Base-by-base conservation (phyloP, 2,113 vertebrate species). In the Anser brachyrhynchus region DNA sequence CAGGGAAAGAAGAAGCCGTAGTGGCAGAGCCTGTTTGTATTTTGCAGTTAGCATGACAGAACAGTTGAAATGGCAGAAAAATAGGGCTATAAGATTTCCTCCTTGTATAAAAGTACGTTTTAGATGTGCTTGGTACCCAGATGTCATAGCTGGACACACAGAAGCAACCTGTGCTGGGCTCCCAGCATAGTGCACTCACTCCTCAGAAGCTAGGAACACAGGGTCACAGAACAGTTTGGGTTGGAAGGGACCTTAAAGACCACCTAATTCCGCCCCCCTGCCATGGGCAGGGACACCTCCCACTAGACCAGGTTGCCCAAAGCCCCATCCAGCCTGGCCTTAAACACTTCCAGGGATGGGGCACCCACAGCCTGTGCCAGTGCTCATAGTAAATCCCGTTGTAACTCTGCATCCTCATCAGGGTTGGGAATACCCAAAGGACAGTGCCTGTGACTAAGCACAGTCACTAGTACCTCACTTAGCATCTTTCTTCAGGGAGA, bases 111-210 rank as follows among this genome's bases (percentile, higher is more conserved):
- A 72, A 88, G 9, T 6, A 49, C 6, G 35, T 61, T 80, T 69
- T 73, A 39, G 33, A 67, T 6, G 20, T 6, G 33, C 20, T 39
- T 49, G 35, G 67, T 44, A 49, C 72, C 35, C 41, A 58, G 4
- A n/a, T 66, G 26, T 43, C 79, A 55, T 62, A 65, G 39, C 11
- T 87, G 71, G 51, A 41, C 19, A 39, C 29, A 3, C 4, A 61
- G 67, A 52, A 57, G 29, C 44, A 88, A 39, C 33, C 44, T 83
- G 41, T 72, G 86, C 16, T 80, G 70, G 51, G 26, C 49, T 67
- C 33, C 18, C n/a, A 49, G 37, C 0, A 1, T 17, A 46, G 22
- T 66, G 33, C 13, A 6, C 8, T 33, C 6, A 4, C 41, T 78
- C 35, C 37, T 74, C 26, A 17, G 77, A 59, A 83, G 41, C 39